A percentile compares a stretch with the other conserved stretches of the same genome.
Conservation (phyloP, 2,113 vertebrate genomes). For the Sisor rabdophorus region DNA sequence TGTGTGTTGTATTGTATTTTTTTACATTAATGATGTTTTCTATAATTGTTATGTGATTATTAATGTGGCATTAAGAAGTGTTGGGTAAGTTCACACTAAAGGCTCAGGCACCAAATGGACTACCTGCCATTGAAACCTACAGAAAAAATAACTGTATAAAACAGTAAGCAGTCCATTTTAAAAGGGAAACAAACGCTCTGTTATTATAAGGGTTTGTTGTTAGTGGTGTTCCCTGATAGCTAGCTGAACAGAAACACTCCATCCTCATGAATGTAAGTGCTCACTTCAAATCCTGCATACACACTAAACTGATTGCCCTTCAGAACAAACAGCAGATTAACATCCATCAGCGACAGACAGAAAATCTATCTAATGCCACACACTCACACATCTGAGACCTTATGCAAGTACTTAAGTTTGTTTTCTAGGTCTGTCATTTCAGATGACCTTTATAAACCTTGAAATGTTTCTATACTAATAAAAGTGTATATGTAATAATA, state of each 20-base stretch:
- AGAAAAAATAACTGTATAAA: too few species aligned
- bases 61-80: too few species aligned
- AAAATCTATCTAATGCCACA: neutral
- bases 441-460: neutral
- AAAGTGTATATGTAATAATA: too few species aligned
- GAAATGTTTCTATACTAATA: too few species aligned
- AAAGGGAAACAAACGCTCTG: neutral
- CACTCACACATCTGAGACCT: neutral
- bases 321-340: constrained; percentile 47
- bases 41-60: too few species aligned
- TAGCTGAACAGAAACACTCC: constrained; percentile 12
- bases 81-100: too few species aligned
- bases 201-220: neutral
- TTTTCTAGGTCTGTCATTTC: neutral
- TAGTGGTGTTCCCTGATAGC: neutral
- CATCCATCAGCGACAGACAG: neutral
- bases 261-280: constrained; percentile 15
- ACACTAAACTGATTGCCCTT: constrained; percentile 55
- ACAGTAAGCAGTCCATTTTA: neutral
- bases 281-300: constrained; percentile 5
- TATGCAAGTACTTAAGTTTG: neutral
- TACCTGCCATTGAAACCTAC: too few species aligned
- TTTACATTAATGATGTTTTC: too few species aligned
- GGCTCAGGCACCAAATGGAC: too few species aligned
- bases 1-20: too few species aligned